Conservation (phyloP, 2,797 vertebrate genomes). For the Fistularia commersonii region DNA sequence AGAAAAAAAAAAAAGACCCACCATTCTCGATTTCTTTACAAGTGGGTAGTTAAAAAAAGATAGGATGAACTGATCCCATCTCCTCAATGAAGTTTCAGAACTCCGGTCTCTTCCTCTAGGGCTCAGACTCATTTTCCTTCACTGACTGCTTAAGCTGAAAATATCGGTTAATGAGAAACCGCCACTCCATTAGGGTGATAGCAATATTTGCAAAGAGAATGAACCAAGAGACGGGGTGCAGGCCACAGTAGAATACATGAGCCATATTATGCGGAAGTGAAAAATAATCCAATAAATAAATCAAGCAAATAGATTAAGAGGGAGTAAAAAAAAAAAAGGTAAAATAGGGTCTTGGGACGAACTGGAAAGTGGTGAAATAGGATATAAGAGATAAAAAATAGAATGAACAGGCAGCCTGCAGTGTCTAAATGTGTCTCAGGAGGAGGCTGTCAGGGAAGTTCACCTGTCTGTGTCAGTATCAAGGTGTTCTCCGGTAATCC, state of each 20-base stretch:
- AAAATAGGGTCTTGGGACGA: not conserved
- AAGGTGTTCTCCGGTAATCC: slow-evolving; percentile 54
- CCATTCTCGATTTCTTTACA: slow-evolving; percentile 15
- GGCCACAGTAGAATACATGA: slow-evolving; percentile 41
- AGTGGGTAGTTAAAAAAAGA: not conserved
- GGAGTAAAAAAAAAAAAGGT: too few relatives aligned
- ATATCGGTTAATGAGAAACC: slow-evolving; percentile 45
- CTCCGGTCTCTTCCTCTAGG: slow-evolving; percentile 20
- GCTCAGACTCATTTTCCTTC: slow-evolving; percentile 2
- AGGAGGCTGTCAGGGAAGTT: slow-evolving; percentile 6
- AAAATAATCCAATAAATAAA: not conserved
- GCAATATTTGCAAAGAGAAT: slow-evolving; percentile 53
- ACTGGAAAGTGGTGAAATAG: not conserved
- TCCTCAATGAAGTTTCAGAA: not conserved
- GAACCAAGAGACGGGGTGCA: slow-evolving; percentile 68
- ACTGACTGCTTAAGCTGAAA: not conserved
- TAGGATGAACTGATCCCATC: not conserved
- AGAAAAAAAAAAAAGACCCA: slow-evolving; percentile 11
- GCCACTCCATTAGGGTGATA: slow-evolving; percentile 63
- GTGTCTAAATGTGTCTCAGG: slow-evolving; percentile 12
- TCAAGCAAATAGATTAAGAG: not conserved
- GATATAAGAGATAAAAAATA: not conserved
- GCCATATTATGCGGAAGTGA: slow-evolving; percentile 33
- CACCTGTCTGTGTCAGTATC: slow-evolving; percentile 2
- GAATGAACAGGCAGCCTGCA: not conserved